Base-by-base conservation (phyloP, 1,140 invertebrate species). In the Drosophila biarmipes region DNA sequence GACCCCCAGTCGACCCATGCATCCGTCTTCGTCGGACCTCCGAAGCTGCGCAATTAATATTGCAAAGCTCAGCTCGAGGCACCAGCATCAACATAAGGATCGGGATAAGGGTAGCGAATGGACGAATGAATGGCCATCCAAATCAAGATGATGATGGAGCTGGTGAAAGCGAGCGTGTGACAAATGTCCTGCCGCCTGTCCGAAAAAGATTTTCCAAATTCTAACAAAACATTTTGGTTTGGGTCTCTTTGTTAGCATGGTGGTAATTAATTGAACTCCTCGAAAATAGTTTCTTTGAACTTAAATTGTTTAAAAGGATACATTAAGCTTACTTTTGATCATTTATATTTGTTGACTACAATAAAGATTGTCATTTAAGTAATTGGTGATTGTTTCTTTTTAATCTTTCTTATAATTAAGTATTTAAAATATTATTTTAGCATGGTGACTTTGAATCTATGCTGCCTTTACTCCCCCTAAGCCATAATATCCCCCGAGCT, bases 91-190 rank as follows among this genome's bases (percentile, higher is more conserved):
- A 24, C 54, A 63, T 61, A 38, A 52, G 68, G 54, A 62, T 68
- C 42, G 37, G 37, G 35, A 80, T 71, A 69, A 64, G 63, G 66
- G 63, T 46, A 62, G 40, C 48, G 52, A 51, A 69, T 54, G 74
- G 63, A 48, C 72, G 58, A 34, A 56, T 54, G 55, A 77, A 66
- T 59, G 62, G 64, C 58, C 71, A 68, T 42, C 51, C 42, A 52
- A 73, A 80, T 81, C 68, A 73, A 67, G 77, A 77, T 72, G 78
- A 66, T 77, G 80, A 89, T 78, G 69, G 78, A 89, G 54, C 79
- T 84, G 82, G 74, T 84, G 84, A 87, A 89, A 89, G 82, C 79
- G 56, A 79, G 71, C 84, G 75, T 89, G 84, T 87, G 82, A 89
- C 82, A 89, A 87, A 89, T 86, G 82, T 69, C 49, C 66, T 78